Evolutionary conservation across 2,888 invertebrate species (phyloP).

Genomic region (Drosophila falleni): DNA sequence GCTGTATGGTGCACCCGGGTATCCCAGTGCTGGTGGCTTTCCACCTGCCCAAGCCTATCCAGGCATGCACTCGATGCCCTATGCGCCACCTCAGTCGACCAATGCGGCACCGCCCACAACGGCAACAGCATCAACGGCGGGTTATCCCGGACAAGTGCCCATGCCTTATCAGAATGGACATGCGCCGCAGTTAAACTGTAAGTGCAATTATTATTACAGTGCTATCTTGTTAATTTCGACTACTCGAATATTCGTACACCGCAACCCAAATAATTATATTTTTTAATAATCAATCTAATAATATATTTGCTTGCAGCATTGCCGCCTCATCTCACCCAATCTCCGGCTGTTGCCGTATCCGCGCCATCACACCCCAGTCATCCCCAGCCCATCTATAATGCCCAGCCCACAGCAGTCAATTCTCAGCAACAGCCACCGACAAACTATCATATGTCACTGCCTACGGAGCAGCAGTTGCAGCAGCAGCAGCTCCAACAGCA

Average conservation of each 20-base stretch:
- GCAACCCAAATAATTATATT: too few relatives aligned
- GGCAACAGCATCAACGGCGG: slow-evolving; percentile 24
- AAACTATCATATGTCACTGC: slow-evolving; percentile 48
- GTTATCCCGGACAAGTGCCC: slow-evolving; percentile 68
- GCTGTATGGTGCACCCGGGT: slow-evolving; percentile 71
- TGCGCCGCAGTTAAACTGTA: slow-evolving; percentile 70
- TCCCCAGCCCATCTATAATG: slow-evolving; percentile 58
- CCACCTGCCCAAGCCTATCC: slow-evolving; percentile 49
- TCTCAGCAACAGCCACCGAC: slow-evolving; percentile 52
- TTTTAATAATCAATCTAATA: background rate
- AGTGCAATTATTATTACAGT: slow-evolving; percentile 17
- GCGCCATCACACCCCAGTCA: slow-evolving; percentile 47
- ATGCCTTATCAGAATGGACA: slow-evolving; percentile 84
- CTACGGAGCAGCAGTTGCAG: slow-evolving; percentile 44
- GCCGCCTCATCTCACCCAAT: slow-evolving; percentile 61
- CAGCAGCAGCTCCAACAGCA: slow-evolving; percentile 54
- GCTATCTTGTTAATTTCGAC: background rate
- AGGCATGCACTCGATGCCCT: slow-evolving; percentile 71
- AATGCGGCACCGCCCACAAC: slow-evolving; percentile 40
- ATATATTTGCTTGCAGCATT: slow-evolving; percentile 47
- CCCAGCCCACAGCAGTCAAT: slow-evolving; percentile 51
- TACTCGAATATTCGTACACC: too few relatives aligned
- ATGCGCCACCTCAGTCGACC: slow-evolving; percentile 40
- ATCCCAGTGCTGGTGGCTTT: slow-evolving; percentile 58
- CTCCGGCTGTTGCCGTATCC: slow-evolving; percentile 37